Base-by-base conservation (phyloP, 2,888 invertebrate genomes). In the Trichacis sp. region DNA sequence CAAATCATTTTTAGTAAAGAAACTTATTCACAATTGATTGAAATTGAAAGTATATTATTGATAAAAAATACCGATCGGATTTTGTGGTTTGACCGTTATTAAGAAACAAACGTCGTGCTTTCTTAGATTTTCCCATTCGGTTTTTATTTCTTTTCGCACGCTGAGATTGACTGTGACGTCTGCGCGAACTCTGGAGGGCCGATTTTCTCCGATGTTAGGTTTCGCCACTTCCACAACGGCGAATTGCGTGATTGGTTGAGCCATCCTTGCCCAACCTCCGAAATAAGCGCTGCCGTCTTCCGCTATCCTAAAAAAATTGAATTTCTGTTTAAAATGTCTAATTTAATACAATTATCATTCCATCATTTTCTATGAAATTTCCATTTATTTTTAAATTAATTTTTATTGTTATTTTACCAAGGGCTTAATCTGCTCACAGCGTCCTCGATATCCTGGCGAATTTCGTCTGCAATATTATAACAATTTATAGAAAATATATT, bases 181-280 rank as follows among this genome's bases (percentile, higher is more conserved):
- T 3, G 98, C 98, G 40, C 97, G 88, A 0, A 99, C 99, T 55
- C 96, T 87, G 0, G 98, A 96, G 0, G 99, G 99, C 45, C 96
- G 92, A 77, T 94, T 95, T 84, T 99, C 98, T 0, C 99, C 93
- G 43, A 95, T 93, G 81, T 95, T 94, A 0, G 95, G 95, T 77
- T 95, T 95, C 0, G 94, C 92, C 6, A 97, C 97, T 86, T 98
- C 98, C 0, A 98, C 95, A 1, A 98, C 95, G 1, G 94, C 93
- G 85, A 99, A 98, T 62, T 92, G 91, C 6, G 92, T 89, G 57
- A 99, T 93, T 0, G 97, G 96, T 74, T 97, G 93, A 0, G 98
- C 98, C 98, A 99, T 99, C 66, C 98, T 88, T 0, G 98, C 98
- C 98, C 99, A 99, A 1, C 99, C 99, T 11, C 97, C 97, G 86